phyloP scores from a whole-genome alignment of 2,888 invertebrate species.

The Patella ulyssiponensis region DNA sequence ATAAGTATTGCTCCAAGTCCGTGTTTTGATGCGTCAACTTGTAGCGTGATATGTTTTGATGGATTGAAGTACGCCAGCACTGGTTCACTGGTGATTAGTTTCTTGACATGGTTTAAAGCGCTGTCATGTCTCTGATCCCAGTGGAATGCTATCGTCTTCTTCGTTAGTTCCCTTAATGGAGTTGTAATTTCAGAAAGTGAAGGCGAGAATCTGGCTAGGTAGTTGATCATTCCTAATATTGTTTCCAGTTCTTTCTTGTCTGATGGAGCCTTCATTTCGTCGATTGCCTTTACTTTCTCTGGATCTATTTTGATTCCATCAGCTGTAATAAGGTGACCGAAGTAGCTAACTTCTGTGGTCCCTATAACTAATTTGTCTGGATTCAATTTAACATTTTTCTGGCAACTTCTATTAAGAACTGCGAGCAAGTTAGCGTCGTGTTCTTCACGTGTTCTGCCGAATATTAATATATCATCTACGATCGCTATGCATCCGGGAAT shows the following conservation, averaged over 20 bases:
- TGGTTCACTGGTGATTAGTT: conserved; percentile 11
- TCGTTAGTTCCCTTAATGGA: conserved; percentile 15
- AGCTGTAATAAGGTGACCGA: conserved; percentile 15
- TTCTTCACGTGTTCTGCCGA: conserved; percentile 29
- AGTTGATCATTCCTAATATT: conserved; percentile 31
- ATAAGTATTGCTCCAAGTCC: conserved; percentile 34
- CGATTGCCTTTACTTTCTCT: conserved; percentile 12
- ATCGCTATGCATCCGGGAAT: conserved; percentile 28
- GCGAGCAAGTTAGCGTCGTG: conserved; percentile 39
- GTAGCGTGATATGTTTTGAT: conserved; percentile 12
- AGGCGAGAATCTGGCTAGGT: conserved; percentile 31
- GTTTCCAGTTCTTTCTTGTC: conserved; percentile 22
- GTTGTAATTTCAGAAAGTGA: conserved; percentile 20
- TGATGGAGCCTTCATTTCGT: neutral
- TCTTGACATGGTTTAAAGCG: conserved; percentile 14
- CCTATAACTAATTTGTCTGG: conserved; percentile 33
- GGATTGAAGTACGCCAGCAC: conserved; percentile 22
- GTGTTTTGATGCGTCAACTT: conserved; percentile 24
- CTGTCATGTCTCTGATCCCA: conserved; percentile 18
- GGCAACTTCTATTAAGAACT: conserved; percentile 26
- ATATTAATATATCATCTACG: conserved; percentile 40
- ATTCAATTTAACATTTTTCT: conserved; percentile 34
- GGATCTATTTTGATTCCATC: conserved; percentile 15
- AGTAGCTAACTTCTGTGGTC: conserved; percentile 29
- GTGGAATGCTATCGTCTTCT: conserved; percentile 1